A percentile compares a stretch with the other conserved stretches of the same genome.
Conservation (phyloP, 2,113 vertebrate genomes). For the Scomber colias region DNA sequence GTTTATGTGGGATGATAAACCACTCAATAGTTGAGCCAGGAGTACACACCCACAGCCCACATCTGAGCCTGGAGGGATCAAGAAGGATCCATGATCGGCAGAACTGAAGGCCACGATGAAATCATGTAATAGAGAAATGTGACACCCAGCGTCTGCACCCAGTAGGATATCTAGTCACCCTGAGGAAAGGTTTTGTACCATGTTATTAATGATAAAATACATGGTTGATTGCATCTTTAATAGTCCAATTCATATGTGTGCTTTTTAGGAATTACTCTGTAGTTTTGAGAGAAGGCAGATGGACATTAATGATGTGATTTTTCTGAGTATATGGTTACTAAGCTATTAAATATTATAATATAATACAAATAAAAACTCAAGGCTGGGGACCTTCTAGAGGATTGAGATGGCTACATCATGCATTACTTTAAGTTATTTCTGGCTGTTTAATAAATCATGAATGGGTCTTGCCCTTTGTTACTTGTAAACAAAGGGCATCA, state of each 20-base stretch:
- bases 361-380: neutral
- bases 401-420: neutral
- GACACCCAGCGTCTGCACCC: neutral
- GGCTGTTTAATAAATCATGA: conserved; percentile 17
- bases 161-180: neutral
- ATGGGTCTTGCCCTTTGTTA: conserved; percentile 19
- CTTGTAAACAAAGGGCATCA: conserved; percentile 26
- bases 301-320: neutral
- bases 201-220: neutral
- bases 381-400: neutral
- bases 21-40: neutral
- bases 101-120: conserved; percentile 31
- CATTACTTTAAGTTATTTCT: conserved; percentile 27
- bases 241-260: neutral
- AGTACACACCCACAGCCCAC: conserved; percentile 26
- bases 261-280: neutral
- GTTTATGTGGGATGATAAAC: neutral
- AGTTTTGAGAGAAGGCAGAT: neutral
- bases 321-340: no score
- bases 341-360: neutral
- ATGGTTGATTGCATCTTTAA: neutral
- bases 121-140: conserved; percentile 12
- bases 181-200: neutral
- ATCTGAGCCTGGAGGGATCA: conserved; percentile 29
- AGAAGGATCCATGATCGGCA: conserved; percentile 45